Conservation (phyloP, 2,888 invertebrate genomes). For the Eucera pruinosa region DNA sequence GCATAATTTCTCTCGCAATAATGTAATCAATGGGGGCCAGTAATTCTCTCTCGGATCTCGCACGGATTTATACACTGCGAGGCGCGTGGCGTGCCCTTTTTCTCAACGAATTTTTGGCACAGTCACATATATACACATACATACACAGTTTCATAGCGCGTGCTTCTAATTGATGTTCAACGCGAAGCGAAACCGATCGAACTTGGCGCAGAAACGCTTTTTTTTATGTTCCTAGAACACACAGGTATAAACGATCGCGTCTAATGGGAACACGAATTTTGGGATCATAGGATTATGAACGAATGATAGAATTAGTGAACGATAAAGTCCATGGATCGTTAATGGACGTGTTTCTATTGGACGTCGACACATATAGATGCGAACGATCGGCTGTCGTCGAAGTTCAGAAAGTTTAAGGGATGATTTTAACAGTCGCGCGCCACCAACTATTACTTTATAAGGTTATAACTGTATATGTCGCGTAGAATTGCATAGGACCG, state of each 20-base stretch:
- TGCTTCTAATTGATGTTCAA: conserved; percentile 18
- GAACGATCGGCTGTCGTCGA: conserved; percentile 25
- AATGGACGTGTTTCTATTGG: conserved; percentile 15
- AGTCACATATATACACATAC: conserved; percentile 6
- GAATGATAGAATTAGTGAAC: neutral
- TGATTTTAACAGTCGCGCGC: conserved; percentile 73
- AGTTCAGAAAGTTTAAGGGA: conserved; percentile 46
- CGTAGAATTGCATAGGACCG: conserved; percentile 76
- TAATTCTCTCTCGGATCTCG: conserved; percentile 84
- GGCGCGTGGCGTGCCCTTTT: conserved; percentile 72
- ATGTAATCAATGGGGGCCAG: conserved; percentile 81
- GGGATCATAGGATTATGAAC: too few species aligned
- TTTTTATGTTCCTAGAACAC: conserved; percentile 44
- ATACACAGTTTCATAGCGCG: conserved; percentile 1
- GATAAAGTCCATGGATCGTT: neutral
- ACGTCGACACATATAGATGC: conserved; percentile 1
- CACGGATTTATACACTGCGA: conserved; percentile 82
- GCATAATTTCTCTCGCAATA: conserved; percentile 64
- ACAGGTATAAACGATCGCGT: conserved; percentile 19
- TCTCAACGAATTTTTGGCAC: conserved; percentile 53
- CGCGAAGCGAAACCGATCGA: neutral
- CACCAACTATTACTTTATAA: conserved; percentile 81
- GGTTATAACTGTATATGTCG: conserved; percentile 77
- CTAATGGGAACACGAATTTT: conserved; percentile 17
- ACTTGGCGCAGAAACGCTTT: neutral